Conservation (phyloP, 1,140 invertebrate genomes). For the Philaenus spumarius region DNA sequence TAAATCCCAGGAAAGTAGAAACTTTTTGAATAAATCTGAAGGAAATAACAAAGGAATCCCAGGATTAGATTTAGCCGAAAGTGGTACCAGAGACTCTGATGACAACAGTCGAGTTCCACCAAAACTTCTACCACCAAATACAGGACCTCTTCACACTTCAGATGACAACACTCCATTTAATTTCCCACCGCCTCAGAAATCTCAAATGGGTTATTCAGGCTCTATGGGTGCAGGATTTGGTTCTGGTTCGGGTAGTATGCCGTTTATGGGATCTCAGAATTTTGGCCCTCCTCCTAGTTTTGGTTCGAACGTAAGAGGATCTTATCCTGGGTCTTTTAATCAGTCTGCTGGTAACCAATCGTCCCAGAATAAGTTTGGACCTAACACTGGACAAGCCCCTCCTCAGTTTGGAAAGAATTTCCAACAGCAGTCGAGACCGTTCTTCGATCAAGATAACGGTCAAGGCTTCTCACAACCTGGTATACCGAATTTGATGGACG, state of each 20-base stretch:
- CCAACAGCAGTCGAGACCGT: not conserved
- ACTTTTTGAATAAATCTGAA: not conserved
- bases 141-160: slow-evolving; percentile 22
- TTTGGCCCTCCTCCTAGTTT: slow-evolving; percentile 10
- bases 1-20: not conserved
- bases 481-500: slow-evolving; percentile 13
- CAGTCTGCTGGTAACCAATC: not conserved
- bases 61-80: slow-evolving; percentile 28
- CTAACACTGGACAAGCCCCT: not conserved
- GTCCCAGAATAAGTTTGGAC: not conserved
- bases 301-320: slow-evolving; percentile 16
- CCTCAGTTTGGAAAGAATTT: slow-evolving; percentile 1
- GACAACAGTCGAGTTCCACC: not conserved
- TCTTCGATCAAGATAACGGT: not conserved
- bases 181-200: slow-evolving; percentile 25
- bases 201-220: not conserved
- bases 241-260: not conserved
- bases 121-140: not conserved
- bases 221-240: not conserved
- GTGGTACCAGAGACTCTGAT: not conserved
- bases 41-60: slow-evolving; percentile 25
- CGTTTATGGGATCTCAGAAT: slow-evolving; percentile 15
- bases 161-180: slow-evolving; percentile 33
- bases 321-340: not conserved
- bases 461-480: too few relatives aligned